Base-by-base conservation (phyloP, 2,113 vertebrate species). In the Rhea americana region DNA sequence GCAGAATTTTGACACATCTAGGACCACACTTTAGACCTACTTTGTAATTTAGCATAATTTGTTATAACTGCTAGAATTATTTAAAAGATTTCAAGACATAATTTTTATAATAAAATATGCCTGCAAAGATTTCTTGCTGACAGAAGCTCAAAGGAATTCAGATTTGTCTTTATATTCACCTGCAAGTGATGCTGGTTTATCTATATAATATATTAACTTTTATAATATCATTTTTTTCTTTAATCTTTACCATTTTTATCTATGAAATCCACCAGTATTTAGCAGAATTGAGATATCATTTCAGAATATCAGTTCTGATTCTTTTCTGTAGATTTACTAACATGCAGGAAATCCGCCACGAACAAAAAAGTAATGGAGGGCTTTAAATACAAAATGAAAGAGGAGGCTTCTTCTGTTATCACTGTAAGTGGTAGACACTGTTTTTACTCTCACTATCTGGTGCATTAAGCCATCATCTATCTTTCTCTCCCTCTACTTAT, bases 41-140 rank as follows among this genome's bases (percentile, higher is more conserved):
- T 72, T 58, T 70, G 26, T 58, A 93, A 94, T 94, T 86, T 78
- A 88, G 79, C 6, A 85, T 89, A 73, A 92, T 93, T 94, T 93
- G 5, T 75, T 84, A 82, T 72, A 94, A 88, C 85, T 62, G 50
- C 22, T 75, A 51, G 80, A 89, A 91, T 91, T 94, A 86, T 94
- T 91, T 72, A 93, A 85, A 73, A 81, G 37, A 21, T 93, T 96
- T 79, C 58, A 82, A 84, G 80, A 62, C 22, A 84, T 75, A 86
- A 62, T 86, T 91, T 84, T 87, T 41, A 24, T 65, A 84, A 83
- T 80, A 37, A 89, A 87, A 87, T 85, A 78, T 30, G 63, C 39
- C 43, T 88, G 39, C 35, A 79, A 76, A 82, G 70, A 88, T 88
- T 86, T 94, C 73, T 84, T 91, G 85, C 85, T 90, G 66, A 93